These are phyloP conservation scores for Cotesia congregata DNA, from an alignment of 2,888 invertebrate species.

Conservation along the genomic window DNA sequence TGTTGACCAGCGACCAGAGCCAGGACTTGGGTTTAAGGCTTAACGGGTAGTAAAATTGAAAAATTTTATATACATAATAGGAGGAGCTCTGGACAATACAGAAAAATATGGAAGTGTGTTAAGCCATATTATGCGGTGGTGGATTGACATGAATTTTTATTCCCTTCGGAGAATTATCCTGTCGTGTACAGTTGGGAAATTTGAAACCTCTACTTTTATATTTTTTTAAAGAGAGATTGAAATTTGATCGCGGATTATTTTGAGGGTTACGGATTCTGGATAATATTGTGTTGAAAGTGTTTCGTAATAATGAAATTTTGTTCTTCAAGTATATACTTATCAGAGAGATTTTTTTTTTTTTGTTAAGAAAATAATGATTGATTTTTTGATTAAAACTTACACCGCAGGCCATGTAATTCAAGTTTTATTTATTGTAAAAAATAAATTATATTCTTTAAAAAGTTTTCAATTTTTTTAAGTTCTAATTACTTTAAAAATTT, in stretches of 20 bases:
- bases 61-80: not conserved
- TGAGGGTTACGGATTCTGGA: constrained; percentile 3
- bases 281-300: not conserved
- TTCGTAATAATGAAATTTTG: not conserved
- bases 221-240: not conserved
- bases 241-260: constrained; percentile 1
- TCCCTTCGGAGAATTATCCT: constrained; percentile 59
- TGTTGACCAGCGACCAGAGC: not conserved
- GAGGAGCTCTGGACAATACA: not conserved
- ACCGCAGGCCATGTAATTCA: too few relatives aligned
- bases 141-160: constrained; percentile 60
- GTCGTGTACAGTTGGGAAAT: constrained; percentile 50
- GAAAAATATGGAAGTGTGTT: not conserved
- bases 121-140: not conserved
- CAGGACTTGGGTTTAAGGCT: not conserved
- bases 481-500: too few relatives aligned
- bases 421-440: too few relatives aligned
- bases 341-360: constrained; percentile 20
- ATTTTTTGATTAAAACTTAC: not conserved
- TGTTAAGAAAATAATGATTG: not conserved
- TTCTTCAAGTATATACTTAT: constrained; percentile 7
- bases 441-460: too few relatives aligned
- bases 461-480: too few relatives aligned
- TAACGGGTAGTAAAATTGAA: not conserved
- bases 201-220: constrained; percentile 2